A percentile compares a stretch with the other conserved stretches of the same genome.
Conservation (phyloP, 1,140 invertebrate species). For the Drosophila tristis region DNA sequence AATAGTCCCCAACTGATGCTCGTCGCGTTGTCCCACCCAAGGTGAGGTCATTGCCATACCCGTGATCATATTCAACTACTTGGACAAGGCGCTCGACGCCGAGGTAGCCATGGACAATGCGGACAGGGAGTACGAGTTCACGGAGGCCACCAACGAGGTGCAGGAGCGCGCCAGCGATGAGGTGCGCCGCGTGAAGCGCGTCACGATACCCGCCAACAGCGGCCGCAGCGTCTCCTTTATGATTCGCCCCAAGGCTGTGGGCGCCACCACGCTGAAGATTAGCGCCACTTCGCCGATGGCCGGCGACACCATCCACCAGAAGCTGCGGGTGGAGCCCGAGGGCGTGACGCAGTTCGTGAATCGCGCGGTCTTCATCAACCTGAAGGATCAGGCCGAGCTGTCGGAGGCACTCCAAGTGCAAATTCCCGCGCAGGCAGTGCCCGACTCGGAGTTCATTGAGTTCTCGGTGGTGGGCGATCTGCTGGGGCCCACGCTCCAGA, state of each 20-base stretch:
- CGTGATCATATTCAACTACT: slow-evolving; percentile 81
- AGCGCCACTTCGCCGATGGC: slow-evolving; percentile 88
- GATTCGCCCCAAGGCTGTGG: slow-evolving; percentile 90
- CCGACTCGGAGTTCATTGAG: slow-evolving; percentile 89
- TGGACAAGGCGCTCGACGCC: slow-evolving; percentile 89
- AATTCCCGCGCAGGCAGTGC: slow-evolving; percentile 89
- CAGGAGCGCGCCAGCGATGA: slow-evolving; percentile 86
- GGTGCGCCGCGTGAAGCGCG: slow-evolving; percentile 87
- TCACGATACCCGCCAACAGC: slow-evolving; percentile 88
- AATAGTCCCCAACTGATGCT: not conserved
- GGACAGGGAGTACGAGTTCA: slow-evolving; percentile 92
- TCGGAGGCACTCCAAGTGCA: slow-evolving; percentile 87
- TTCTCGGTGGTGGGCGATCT: slow-evolving; percentile 91
- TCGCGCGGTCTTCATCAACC: slow-evolving; percentile 90
- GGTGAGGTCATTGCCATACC: slow-evolving; percentile 80
- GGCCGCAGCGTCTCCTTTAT: slow-evolving; percentile 92
- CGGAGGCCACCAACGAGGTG: slow-evolving; percentile 86
- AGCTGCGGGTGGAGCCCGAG: slow-evolving; percentile 91
- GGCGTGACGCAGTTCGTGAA: slow-evolving; percentile 92
- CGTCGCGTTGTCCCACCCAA: not conserved
- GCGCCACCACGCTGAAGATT: slow-evolving; percentile 90
- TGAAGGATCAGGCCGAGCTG: slow-evolving; percentile 85
- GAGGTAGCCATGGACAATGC: slow-evolving; percentile 94
- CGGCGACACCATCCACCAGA: slow-evolving; percentile 90
- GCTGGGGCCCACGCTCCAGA: slow-evolving; percentile 90